Base-by-base conservation (phyloP, 2,888 invertebrate species). In the Scrobipalpa costella region DNA sequence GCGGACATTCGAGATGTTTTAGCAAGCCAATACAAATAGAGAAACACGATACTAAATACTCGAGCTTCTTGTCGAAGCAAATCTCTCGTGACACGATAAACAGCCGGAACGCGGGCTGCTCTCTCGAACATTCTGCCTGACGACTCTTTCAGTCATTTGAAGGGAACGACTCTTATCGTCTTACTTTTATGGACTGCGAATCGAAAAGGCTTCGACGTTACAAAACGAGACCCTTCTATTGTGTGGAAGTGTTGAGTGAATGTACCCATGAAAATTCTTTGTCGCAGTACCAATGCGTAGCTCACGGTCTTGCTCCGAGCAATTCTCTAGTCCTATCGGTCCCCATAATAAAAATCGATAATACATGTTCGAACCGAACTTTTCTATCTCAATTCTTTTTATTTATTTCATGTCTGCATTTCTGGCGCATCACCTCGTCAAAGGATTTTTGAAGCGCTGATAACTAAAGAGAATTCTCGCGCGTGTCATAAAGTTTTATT, bases 121-220 rank as follows among this genome's bases (percentile, higher is more conserved):
- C 76, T 73, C 74, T 75, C 77, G 74, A 81, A 79, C 80, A 80
- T 83, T 83, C 70, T 80, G 76, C 74, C 75, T 83, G 83, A 81
- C 81, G 81, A 82, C 79, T 84, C 74, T 78, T 82, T 78, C 78
- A 85, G 83, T 86, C 85, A 86, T 88, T 88, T 87, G 80, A 78
- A 81, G 82, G 78, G 80, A 86, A 85, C 78, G 85, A 80, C 83
- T 85, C 85, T 87, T 88, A 88, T 88, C 88, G 84, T 81, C 83
- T 87, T 84, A 86, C 84, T 86, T 87, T 88, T 86, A 87, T 86
- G 80, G 83, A 84, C 81, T 86, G 84, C 79, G 85, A 88, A 88
- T 88, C 85, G 83, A 84, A 85, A 81, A 85, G 83, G 81, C 83
- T 84, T 83, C 81, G 76, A 76, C 77, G 79, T 83, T 83, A 84